Evolutionary conservation across 37 sponge, comb jelly and placozoan species (phyloP), one percentile per base, ranked within the genome.

Genomic region (Beroe forskalii): DNA sequence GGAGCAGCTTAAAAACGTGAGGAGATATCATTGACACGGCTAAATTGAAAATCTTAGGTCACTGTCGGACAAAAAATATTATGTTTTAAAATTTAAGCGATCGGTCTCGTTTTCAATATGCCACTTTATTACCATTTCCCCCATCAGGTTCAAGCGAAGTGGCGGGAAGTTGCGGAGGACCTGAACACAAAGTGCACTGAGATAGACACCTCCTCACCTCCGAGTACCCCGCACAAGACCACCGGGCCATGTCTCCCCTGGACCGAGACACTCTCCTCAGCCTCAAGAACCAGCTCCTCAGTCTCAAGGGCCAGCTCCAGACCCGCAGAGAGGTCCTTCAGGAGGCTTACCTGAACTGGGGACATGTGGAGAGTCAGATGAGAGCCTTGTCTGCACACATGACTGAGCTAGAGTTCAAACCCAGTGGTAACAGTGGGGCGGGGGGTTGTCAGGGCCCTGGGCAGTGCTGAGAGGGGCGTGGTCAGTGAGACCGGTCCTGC

Each of bases 91-190:
- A n/a, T n/a, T n/a, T n/a, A n/a, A n/a, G n/a, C n/a, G n/a, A n/a
- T n/a, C n/a, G n/a, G n/a, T n/a, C n/a, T n/a, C n/a, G n/a, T n/a
- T n/a, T n/a, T n/a, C n/a, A n/a, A n/a, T n/a, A n/a, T n/a, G n/a
- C n/a, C n/a, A n/a, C n/a, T n/a, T n/a, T n/a, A n/a, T n/a, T n/a
- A n/a, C n/a, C n/a, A n/a, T n/a, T n/a, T n/a, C n/a, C n/a, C 55
- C 12, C 20, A 4, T 43, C 44, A 80, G 55, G 55, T 80, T 12
- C 55, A 44, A 80, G 86, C 27, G 6, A 80, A 80, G 48, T 80
- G 86, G 86, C 28, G 40, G 86, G 86, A 80, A 27, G 86, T 80
- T 9, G 86, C 86, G 19, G 86, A 44, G 9, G 86, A 80, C 22
- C 55, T 80, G 86, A 20, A 37, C 48, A 22, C 6, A 6, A 80